Evolutionary conservation across 37 sponge, comb jelly and placozoan genomes (phyloP), one percentile per base, ranked within the genome.

Genomic region (Chondrilla cf. caribensis): DNA sequence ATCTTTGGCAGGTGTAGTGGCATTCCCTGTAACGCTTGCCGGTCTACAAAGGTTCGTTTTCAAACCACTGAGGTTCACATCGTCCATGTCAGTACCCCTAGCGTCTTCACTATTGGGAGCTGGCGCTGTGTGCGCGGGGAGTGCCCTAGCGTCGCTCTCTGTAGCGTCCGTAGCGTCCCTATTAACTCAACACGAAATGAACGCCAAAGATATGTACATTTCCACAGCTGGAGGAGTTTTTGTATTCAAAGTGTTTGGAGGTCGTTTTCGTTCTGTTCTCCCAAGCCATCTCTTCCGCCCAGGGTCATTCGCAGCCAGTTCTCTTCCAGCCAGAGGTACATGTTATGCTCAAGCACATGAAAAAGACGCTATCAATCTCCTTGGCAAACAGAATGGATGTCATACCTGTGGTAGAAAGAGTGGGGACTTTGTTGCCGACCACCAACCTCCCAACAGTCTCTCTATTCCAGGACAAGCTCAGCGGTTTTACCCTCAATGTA

Each of bases 401-500:
- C 93, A 93, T 79, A 58, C 87, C 2, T 93, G 93, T 68, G 93
- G 93, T 0, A 72, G 36, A 26, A 70, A 79, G 32, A 38, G 47
- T 38, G 54, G 35, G 17, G n/a, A 79, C 66, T 90, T 87, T 66
- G 41, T 80, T 0, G 81, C 83, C 25, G 93, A 93, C 40, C 93
- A 93, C 60, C 90, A 90, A 32, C 93, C 93, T 0, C 93, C 93
- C 2, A 86, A 78, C 44, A 86, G 81, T 18, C 65, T 89, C 0
- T 22, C 71, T 9, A 40, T 28, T 7, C 43, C 79, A 1, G 62
- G 73, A 36, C 19, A 0, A 44, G 18, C 29, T 5, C 91, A 90
- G 79, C 43, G 80, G 32, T 89, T 90, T 67, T 90, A 90, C 38
- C 88, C 93, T 31, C 93, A 93, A 43, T 93, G 93, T 84, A 29